A percentile compares a stretch with the other conserved stretches of the same genome.
Evolutionary conservation across 2,797 vertebrate genomes (phyloP).

Genomic region (Neosilurus mollespiculum): DNA sequence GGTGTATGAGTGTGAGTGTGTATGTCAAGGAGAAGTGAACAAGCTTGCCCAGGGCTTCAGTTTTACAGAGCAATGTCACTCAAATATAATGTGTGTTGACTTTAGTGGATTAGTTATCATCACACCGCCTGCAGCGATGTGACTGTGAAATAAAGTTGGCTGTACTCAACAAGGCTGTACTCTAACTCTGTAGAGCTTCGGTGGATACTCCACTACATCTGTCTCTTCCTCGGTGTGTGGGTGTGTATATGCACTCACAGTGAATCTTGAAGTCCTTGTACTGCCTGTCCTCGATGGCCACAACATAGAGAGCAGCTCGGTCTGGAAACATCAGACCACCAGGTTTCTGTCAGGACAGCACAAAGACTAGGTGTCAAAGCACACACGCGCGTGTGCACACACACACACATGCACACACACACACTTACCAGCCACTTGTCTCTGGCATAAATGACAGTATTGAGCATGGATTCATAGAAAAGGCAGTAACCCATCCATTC

Average conservation of each 20-base stretch:
- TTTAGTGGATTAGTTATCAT: conserved; percentile 34
- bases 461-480: conserved; percentile 98
- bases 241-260: conserved; percentile 78
- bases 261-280: conserved; percentile 99
- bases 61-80: conserved; percentile 19
- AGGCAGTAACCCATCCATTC: conserved; percentile 99
- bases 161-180: conserved; percentile 12
- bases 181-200: background rate
- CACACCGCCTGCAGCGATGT: conserved; percentile 13
- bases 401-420: conserved; percentile 30
- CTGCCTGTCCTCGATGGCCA: conserved; percentile 97
- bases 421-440: conserved; percentile 96
- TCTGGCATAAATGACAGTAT: conserved; percentile 95
- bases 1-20: conserved; percentile 3
- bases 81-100: conserved; percentile 24
- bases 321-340: conserved; percentile 99
- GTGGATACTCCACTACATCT: background rate
- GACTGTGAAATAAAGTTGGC: conserved; percentile 24
- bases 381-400: conserved; percentile 41
- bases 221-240: background rate
- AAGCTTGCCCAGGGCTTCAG: conserved; percentile 13
- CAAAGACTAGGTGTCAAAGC: conserved; percentile 38
- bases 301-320: conserved; percentile 93
- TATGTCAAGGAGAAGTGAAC: background rate
- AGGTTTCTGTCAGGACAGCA: conserved; percentile 84